Evolutionary conservation across 2,888 invertebrate genomes (phyloP), one percentile per base, ranked within the genome.

Genomic region (Drosophila melanosoma): DNA sequence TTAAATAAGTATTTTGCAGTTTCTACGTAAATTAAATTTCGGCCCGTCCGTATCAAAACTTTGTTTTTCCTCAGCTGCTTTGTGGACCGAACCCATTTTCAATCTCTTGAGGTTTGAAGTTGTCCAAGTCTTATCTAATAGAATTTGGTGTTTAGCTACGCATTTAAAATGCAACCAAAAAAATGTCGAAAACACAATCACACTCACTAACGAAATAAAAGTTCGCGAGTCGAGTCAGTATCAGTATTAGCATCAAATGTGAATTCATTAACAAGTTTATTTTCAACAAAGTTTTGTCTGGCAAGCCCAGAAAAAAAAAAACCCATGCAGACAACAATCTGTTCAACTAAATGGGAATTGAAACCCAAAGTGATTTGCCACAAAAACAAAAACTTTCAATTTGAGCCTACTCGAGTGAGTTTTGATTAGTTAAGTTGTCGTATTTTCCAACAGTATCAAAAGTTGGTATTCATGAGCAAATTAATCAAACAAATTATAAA

Each of bases 1-100:
- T 82, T 79, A 79, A 54, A 61, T 68, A 82, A 82, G 82, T 69
- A 74, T 81, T 79, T 82, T 65, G 69, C 71, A 82, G 65, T 64
- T 69, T 51, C 67, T 56, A 62, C 62, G 57, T 36, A 35, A 58
- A 38, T 26, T 38, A 11, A n/a, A 54, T 54, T 26, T 54, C 32
- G 23, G 12, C 23, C 23, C 20, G 11, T 29, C 40, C 40, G 23
- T 35, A 23, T 10, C 20, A 35, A 51, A 62, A 63, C 36, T 63
- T 75, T 53, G 42, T 23, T 45, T 59, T 8, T 49, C 36, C 42
- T 51, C 17, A 56, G 35, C 53, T 35, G 57, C 72, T 42, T 62
- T 26, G 29, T 52, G 38, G 29, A 59, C 48, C 32, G 32, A 38
- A 32, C 42, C 45, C 35, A 40, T 51, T 26, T 26, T 29, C 58